phyloP scores from a whole-genome alignment of 2,797 vertebrate species.

The Aldrovandia affinis region DNA sequence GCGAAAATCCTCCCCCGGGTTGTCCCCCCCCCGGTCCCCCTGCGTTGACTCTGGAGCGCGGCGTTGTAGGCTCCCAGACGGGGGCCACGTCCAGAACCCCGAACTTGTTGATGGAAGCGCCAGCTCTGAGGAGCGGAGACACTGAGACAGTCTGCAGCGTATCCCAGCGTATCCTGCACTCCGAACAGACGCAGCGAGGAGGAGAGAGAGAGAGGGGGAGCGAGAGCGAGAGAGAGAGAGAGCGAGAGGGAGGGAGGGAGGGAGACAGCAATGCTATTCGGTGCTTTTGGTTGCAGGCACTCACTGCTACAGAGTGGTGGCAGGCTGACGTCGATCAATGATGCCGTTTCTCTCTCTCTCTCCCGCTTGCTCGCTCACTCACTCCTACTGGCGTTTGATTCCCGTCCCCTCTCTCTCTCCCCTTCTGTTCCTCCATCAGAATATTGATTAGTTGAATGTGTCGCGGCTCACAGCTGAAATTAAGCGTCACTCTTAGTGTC shows the following conservation, averaged over 20 bases:
- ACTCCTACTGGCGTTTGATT: constrained; percentile 71
- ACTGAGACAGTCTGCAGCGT: constrained; percentile 89
- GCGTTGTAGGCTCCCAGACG: constrained; percentile 67
- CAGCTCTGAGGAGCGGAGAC: constrained; percentile 86
- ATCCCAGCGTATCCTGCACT: constrained; percentile 90
- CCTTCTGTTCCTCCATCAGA: constrained; percentile 64
- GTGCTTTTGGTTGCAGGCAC: constrained; percentile 97
- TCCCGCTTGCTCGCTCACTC: constrained; percentile 68
- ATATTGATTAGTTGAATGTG: constrained; percentile 79
- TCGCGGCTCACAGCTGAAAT: constrained; percentile 72
- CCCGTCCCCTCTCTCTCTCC: constrained; percentile 54
- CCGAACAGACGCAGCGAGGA: constrained; percentile 55
- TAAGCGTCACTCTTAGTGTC: constrained; percentile 70
- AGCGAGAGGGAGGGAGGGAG: constrained; percentile 62
- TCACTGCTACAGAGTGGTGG: constrained; percentile 96
- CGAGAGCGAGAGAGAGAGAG: constrained; percentile 70
- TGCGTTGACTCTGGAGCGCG: constrained; percentile 71
- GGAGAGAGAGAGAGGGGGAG: constrained; percentile 76
- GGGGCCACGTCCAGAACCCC: constrained; percentile 75
- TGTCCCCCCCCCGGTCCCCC: constrained; percentile 56
- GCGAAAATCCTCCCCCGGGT: constrained; percentile 43
- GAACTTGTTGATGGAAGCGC: constrained; percentile 98
- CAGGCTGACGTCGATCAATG: constrained; percentile 98
- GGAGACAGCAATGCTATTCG: constrained; percentile 74
- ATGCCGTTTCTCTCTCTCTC: constrained; percentile 87